Evolutionary conservation across 2,113 vertebrate species (phyloP), one percentile per base, ranked within the genome.

Genomic region (Nibea coibor): DNA sequence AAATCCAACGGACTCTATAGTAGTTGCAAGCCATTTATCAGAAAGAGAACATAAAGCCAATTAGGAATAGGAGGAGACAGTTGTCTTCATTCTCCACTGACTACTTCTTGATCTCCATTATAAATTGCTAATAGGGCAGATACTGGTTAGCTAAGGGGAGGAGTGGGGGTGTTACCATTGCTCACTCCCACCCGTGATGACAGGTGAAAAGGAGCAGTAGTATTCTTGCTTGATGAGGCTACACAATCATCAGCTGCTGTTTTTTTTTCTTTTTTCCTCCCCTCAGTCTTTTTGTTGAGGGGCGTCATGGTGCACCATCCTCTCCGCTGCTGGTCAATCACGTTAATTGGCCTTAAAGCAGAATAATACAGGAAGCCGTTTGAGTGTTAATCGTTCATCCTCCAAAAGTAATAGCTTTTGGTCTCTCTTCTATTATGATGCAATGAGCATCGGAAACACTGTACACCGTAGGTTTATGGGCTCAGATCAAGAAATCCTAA

Each of bases 41-140:
- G 97, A 97, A 98, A 87, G 80, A 93, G 95, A 96, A 98, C 97
- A 97, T 96, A 97, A 97, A 97, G 96, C 97, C 97, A 99, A 99
- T 99, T 99, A 99, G 97, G 96, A 96, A 96, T 94, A 94, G 94
- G 94, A 92, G 95, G 95, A 96, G 97, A 97, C 97, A 97, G 97
- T 99, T 96, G 97, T 97, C 97, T 98, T 98, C 97, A 98, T 98
- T 98, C 96, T 96, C 96, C 91, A 10, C 95, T 97, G 97, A 97
- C 97, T 97, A 96, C 96, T 97, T 97, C 96, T 97, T 99, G 97
- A 99, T 99, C 97, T 97, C 97, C 96, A 98, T 98, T 99, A 99
- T 97, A 99, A 97, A 98, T 97, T 98, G 97, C 96, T 99, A 99
- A 99, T 98, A 97, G 96, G 96, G 95, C 94, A 97, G 96, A 97